Percentiles rank a stretch among this genome's conserved stretches.
These are phyloP conservation scores for Bellardia pandia DNA, from an alignment of 2,888 invertebrate species.

Conservation along the genomic window DNA sequence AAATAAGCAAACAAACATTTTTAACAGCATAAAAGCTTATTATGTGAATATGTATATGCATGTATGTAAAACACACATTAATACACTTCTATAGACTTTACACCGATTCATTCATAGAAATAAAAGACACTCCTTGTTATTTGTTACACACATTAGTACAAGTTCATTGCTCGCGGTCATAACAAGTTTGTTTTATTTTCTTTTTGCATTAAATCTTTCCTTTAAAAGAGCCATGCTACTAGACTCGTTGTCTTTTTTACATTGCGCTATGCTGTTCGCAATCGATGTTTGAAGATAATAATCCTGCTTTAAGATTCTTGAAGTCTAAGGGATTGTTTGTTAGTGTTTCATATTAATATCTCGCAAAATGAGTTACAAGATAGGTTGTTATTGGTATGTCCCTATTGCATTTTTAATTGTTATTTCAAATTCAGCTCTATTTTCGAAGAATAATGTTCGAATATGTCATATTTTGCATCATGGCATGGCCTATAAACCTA, in stretches of 20 bases:
- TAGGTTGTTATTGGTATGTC: no score
- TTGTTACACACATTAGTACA: slow-evolving; percentile 72
- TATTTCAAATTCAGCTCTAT: no score
- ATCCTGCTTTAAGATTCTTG: no score
- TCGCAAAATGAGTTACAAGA: no score
- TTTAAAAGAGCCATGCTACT: neutral
- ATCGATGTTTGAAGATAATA: neutral
- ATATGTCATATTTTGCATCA: no score
- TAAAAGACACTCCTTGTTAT: slow-evolving; percentile 74
- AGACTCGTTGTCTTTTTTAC: neutral
- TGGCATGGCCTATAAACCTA: no score
- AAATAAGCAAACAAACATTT: slow-evolving; percentile 50
- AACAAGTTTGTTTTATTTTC: slow-evolving; percentile 52
- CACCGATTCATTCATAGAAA: slow-evolving; percentile 64
- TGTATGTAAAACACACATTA: slow-evolving; percentile 3
- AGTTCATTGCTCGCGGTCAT: slow-evolving; percentile 82
- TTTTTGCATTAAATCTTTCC: slow-evolving; percentile 5
- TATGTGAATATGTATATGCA: slow-evolving; percentile 23
- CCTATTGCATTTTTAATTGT: no score
- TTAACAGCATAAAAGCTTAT: slow-evolving; percentile 66
- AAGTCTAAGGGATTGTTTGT: no score
- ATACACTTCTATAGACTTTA: slow-evolving; percentile 17
- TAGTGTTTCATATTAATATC: no score
- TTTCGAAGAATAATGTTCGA: no score
- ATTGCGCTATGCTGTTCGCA: neutral